phyloP scores from a whole-genome alignment of 2,113 vertebrate genomes.

The Chrysemys picta region DNA sequence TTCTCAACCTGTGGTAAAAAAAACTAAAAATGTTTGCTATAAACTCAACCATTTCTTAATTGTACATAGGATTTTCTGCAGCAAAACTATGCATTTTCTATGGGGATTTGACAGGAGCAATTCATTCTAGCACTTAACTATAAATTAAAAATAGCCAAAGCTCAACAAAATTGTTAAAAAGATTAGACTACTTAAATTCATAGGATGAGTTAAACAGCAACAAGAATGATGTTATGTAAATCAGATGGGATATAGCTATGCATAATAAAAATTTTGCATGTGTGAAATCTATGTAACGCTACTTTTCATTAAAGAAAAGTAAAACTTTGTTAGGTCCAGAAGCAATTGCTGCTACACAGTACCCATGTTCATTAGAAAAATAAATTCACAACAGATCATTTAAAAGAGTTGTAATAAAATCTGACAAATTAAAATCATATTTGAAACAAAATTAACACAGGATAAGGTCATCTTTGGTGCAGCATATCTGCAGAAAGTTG shows the following conservation, averaged over 20 bases:
- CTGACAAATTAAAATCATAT: constrained; percentile 51
- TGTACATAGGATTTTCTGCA: neutral
- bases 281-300: neutral
- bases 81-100: neutral
- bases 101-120: neutral
- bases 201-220: neutral
- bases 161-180: neutral
- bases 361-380: constrained; percentile 51
- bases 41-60: neutral
- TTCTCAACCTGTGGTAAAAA: neutral
- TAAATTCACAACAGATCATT: constrained; percentile 61
- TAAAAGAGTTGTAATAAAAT: constrained; percentile 58
- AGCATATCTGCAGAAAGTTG: neutral
- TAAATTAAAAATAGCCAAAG: neutral
- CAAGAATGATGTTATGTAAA: neutral
- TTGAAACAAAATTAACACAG: neutral
- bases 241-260: neutral
- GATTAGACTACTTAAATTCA: neutral
- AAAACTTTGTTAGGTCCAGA: constrained; percentile 20
- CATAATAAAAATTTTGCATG: neutral
- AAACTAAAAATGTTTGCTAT: neutral
- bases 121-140: neutral
- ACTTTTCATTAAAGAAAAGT: constrained; percentile 35
- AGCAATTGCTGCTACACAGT: neutral
- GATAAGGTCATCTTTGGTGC: neutral